These are phyloP conservation scores for Ceyx margarethae DNA, from an alignment of 2,113 vertebrate species.

Conservation along the genomic window DNA sequence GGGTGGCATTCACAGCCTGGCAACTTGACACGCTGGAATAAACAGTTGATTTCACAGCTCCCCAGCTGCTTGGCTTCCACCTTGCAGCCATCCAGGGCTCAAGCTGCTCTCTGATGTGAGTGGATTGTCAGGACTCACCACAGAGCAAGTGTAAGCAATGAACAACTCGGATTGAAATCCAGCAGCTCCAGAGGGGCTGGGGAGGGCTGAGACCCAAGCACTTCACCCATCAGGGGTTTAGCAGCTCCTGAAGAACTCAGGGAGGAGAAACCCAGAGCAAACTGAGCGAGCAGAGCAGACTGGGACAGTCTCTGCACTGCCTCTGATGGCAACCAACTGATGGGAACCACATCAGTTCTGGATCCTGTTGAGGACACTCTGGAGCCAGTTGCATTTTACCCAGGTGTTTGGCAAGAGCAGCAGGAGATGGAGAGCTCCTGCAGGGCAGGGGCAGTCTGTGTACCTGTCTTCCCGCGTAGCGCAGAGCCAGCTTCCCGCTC, in stretches of 20 bases:
- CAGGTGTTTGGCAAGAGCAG: neutral
- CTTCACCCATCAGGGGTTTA: neutral
- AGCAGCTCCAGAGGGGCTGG: neutral
- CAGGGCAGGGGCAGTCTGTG: neutral
- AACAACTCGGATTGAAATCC: neutral
- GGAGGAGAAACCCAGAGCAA: neutral
- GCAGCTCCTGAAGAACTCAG: neutral
- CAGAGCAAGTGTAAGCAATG: neutral
- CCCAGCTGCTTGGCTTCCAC: neutral
- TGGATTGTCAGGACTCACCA: neutral
- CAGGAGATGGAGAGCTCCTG: neutral
- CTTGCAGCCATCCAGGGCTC: neutral
- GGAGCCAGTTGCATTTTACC: neutral
- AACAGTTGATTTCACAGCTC: neutral
- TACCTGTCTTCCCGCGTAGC: conserved; percentile 94
- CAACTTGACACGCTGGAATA: neutral
- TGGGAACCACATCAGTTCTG: neutral
- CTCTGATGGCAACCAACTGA: neutral
- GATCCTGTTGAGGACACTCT: neutral
- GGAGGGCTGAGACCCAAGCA: rapidly evolving
- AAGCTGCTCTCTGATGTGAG: neutral
- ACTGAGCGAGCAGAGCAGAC: rapidly evolving
- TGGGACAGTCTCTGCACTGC: neutral
- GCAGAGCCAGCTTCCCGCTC: conserved; percentile 94
- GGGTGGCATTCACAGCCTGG: neutral